phyloP scores from a whole-genome alignment of 2,113 vertebrate genomes.

The Montifringilla adamsi region DNA sequence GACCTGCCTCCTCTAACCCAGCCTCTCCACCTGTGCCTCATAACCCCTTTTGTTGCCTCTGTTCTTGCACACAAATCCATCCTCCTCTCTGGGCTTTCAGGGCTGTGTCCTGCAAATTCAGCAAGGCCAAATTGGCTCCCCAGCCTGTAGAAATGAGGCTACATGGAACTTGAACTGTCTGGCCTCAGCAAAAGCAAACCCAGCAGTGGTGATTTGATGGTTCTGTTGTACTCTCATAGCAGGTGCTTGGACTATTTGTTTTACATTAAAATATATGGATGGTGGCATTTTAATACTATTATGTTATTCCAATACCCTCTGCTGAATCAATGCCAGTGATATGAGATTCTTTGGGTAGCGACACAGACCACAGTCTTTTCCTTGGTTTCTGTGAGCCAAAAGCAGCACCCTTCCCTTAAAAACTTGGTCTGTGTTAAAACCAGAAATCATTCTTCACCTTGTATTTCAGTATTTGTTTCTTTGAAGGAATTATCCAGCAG shows the following conservation, averaged over 20 bases:
- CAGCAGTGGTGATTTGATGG: background rate
- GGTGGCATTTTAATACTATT: background rate
- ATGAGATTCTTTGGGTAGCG: background rate
- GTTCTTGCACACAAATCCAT: background rate
- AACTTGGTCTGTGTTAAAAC: background rate
- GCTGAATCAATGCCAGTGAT: background rate
- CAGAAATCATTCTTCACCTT: background rate
- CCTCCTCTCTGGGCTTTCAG: background rate
- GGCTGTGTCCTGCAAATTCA: background rate
- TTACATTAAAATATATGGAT: background rate
- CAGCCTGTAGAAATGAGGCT: background rate
- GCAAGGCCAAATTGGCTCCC: background rate
- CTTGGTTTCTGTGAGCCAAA: background rate
- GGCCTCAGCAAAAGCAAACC: background rate
- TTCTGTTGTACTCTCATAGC: background rate
- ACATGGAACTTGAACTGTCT: background rate
- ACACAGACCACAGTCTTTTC: background rate
- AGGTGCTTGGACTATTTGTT: background rate
- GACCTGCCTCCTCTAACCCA: background rate
- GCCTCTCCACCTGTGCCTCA: background rate
- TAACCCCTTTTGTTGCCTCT: background rate
- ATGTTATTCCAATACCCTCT: background rate
- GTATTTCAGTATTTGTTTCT: background rate
- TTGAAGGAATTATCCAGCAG: background rate
- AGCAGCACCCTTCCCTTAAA: background rate